phyloP scores from a whole-genome alignment of 1,140 invertebrate genomes.

The Teleopsis dalmanni region DNA sequence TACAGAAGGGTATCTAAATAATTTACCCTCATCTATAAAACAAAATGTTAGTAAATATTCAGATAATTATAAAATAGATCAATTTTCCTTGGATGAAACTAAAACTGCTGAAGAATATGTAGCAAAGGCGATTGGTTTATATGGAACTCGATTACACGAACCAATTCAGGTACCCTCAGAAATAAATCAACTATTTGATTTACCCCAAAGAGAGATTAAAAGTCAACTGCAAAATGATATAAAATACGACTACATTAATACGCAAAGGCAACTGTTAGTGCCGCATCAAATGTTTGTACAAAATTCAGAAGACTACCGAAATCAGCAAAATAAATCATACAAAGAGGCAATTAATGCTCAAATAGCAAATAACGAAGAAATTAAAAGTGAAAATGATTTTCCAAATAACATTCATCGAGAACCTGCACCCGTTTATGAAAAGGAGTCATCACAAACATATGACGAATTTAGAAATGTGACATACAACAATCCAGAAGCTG shows the following conservation, averaged over 20 bases:
- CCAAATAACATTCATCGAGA: too few relatives aligned
- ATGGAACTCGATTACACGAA: conserved; percentile 25
- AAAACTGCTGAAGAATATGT: conserved; percentile 39
- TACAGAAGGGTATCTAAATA: too few relatives aligned
- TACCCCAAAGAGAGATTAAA: background rate
- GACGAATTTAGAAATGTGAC: background rate
- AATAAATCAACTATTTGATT: background rate
- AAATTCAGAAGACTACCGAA: too few relatives aligned
- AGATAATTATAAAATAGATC: too few relatives aligned
- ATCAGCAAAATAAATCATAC: too few relatives aligned
- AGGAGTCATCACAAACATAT: conserved; percentile 2
- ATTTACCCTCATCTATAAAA: too few relatives aligned
- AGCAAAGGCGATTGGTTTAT: conserved; percentile 36
- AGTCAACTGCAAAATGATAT: background rate
- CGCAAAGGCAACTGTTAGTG: background rate
- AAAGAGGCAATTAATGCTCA: too few relatives aligned
- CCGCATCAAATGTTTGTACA: background rate
- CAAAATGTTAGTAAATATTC: too few relatives aligned
- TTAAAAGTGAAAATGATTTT: too few relatives aligned
- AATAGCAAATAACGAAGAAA: too few relatives aligned
- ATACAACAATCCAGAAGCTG: background rate
- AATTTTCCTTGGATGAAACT: conserved; percentile 35
- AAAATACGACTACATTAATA: conserved; percentile 3
- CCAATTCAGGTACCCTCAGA: conserved; percentile 16
- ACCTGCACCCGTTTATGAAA: too few relatives aligned